Evolutionary conservation across 2,113 vertebrate genomes (phyloP).

Genomic region (Atractosteus spatula): DNA sequence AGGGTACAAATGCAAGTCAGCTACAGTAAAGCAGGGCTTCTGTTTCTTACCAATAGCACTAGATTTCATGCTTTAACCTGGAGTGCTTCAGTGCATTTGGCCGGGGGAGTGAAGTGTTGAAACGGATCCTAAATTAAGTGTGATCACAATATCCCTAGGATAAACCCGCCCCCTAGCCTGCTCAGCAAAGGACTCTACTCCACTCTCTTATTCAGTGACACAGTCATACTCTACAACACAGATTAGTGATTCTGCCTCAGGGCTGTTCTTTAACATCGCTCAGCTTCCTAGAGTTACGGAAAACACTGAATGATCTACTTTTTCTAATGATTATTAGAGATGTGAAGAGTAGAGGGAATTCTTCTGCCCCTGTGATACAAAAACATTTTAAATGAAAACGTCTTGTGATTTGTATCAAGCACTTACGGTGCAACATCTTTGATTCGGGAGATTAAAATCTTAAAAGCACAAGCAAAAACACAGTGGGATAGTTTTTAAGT

Average conservation of each 20-base stretch:
- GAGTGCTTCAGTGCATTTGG: slow-evolving; percentile 1
- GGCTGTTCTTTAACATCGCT: neutral
- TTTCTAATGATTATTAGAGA: too few relatives aligned
- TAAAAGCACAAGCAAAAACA: too few relatives aligned
- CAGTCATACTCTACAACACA: neutral
- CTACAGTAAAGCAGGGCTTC: too few relatives aligned
- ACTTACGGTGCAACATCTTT: too few relatives aligned
- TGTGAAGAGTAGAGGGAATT: too few relatives aligned
- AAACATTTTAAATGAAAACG: too few relatives aligned
- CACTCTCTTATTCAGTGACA: slow-evolving; percentile 11
- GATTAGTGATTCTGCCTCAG: slow-evolving; percentile 15
- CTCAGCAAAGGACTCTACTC: slow-evolving; percentile 5
- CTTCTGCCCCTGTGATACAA: too few relatives aligned
- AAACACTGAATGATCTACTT: neutral
- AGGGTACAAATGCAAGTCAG: too few relatives aligned
- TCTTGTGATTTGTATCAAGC: too few relatives aligned
- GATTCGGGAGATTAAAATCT: too few relatives aligned
- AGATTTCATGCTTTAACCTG: slow-evolving; percentile 15
- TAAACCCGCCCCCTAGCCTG: neutral
- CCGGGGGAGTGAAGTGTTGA: slow-evolving; percentile 9
- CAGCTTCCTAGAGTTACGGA: slow-evolving; percentile 13
- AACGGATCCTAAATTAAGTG: slow-evolving; percentile 4
- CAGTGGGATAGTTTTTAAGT: too few relatives aligned
- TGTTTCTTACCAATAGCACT: neutral
- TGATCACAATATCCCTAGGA: slow-evolving; percentile 8